Evolutionary conservation across 2,888 invertebrate genomes (phyloP), one percentile per base, ranked within the genome.

Genomic region (Epistrophe grossulariae): DNA sequence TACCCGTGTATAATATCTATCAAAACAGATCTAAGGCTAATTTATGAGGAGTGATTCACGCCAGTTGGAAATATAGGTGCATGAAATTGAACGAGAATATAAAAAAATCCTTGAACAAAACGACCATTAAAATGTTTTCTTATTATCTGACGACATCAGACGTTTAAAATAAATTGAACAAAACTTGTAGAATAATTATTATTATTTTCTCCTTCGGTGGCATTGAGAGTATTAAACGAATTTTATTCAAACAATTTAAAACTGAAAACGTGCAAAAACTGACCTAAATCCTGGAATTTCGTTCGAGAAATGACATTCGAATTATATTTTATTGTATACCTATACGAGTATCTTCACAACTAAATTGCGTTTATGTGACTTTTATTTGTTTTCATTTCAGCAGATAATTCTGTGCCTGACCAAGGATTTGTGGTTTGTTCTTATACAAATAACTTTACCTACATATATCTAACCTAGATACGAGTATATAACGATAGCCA

Each of bases 351-450:
- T 15, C 55, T 28, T 17, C 6, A 5, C 17, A 38, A 40, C 38
- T 43, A 40, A 66, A 40, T 70, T 70, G 74, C 74, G 74, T 28
- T 35, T 76, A 57, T 43, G 60, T 72, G 78, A 78, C 82, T 59
- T 72, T 77, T 60, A 82, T 77, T 82, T 82, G 59, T 82, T 72
- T 78, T 77, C 72, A 78, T 78, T 83, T 83, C 19, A 72, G 57
- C 72, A 59, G 77, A 72, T 66, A 72, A 66, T 64, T 77, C 17
- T 68, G 66, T 72, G 50, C 35, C 35, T 77, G 66, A 45, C 78
- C 50, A 78, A 77, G 71, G 50, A 72, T 72, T 77, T 71, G 50
- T 50, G 71, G 60, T 79, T 19, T 57, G 17, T 50, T 50, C 19
- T 19, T 50, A 11, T 19, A 11, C 57, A 73, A 68, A 73, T 66